phyloP scores from a whole-genome alignment of 2,888 invertebrate genomes.

The Pedicia rivosa region DNA sequence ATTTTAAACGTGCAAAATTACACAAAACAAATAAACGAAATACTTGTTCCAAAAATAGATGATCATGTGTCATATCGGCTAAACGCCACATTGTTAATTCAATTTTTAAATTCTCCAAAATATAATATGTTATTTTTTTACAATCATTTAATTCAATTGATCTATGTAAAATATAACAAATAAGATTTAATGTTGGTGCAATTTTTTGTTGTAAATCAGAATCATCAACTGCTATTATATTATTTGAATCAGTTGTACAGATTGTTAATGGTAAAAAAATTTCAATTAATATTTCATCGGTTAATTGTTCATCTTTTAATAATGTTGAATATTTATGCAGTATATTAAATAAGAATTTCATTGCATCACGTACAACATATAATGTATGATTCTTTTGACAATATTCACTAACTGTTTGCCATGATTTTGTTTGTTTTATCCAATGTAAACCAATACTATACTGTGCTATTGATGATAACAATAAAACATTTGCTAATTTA shows the following conservation, averaged over 20 bases:
- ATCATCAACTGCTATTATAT: conserved; percentile 33
- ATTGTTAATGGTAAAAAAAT: conserved; percentile 25
- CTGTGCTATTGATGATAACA: conserved; percentile 40
- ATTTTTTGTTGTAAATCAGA: conserved; percentile 36
- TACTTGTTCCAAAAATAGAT: conserved; percentile 22
- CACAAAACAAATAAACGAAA: conserved; percentile 10
- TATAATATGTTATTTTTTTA: conserved; percentile 20
- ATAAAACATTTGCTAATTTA: conserved; percentile 48
- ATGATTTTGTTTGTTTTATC: conserved; percentile 42
- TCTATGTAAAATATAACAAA: conserved; percentile 37
- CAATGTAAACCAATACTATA: conserved; percentile 49
- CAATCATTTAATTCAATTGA: conserved; percentile 31
- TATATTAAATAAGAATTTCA: conserved; percentile 43
- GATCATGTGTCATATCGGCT: conserved; percentile 25
- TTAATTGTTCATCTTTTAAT: conserved; percentile 33
- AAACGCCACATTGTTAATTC: conserved; percentile 25
- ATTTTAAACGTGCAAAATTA: conserved; percentile 7
- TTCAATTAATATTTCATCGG: conserved; percentile 36
- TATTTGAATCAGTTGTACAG: conserved; percentile 22
- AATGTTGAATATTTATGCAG: conserved; percentile 35
- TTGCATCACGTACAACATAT: conserved; percentile 51
- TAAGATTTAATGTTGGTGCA: conserved; percentile 38
- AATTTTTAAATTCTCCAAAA: conserved; percentile 24
- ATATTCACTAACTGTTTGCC: conserved; percentile 46
- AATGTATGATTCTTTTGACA: conserved; percentile 51